Evolutionary conservation across 2,113 vertebrate species (phyloP), one percentile per base, ranked within the genome.

Genomic region (Caranx melampygus): DNA sequence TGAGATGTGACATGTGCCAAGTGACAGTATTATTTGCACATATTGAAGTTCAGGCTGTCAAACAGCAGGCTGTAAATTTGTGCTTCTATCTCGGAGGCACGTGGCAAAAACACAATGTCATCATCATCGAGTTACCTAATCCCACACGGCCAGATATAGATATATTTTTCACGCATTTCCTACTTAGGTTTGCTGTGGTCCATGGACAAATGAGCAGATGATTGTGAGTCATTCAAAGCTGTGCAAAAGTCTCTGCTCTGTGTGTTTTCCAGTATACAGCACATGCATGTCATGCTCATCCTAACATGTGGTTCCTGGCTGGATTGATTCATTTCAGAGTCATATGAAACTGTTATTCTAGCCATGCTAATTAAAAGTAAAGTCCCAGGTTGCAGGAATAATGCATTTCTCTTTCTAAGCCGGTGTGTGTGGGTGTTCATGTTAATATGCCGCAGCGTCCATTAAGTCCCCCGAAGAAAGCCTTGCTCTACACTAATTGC

Each of bases 351-450:
- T 51, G 20, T 62, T 57, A 65, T 21, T 75, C 26, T 34, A 35
- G 72, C 58, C 42, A 42, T 74, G 51, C 54, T 74, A 79, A 87
- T 88, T 85, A 76, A 88, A 88, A 84, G 40, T 66, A 58, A 72
- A 70, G 26, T 86, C 77, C 64, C 44, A 73, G 49, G 69, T 40
- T 77, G 62, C 62, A 72, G 77, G 71, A 15, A 49, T 52, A 59
- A 80, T 60, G 44, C 15, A 1, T 21, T 78, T 64, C 34, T 57
- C 71, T 31, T 11, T 63, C n/a, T 72, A 9, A 82, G 61, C 71
- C 64, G 49, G 12, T 63, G 59, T 45, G 5, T 64, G 18, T 83
- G 49, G 47, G 75, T 49, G 44, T 47, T 63, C 68, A 21, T 75
- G 35, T 81, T 42, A 8, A 21, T 63, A 20, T 26, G 49, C 51